A percentile compares a stretch with the other conserved stretches of the same genome.
phyloP scores from a whole-genome alignment of 2,797 vertebrate genomes.

The Galaxias olidus region DNA sequence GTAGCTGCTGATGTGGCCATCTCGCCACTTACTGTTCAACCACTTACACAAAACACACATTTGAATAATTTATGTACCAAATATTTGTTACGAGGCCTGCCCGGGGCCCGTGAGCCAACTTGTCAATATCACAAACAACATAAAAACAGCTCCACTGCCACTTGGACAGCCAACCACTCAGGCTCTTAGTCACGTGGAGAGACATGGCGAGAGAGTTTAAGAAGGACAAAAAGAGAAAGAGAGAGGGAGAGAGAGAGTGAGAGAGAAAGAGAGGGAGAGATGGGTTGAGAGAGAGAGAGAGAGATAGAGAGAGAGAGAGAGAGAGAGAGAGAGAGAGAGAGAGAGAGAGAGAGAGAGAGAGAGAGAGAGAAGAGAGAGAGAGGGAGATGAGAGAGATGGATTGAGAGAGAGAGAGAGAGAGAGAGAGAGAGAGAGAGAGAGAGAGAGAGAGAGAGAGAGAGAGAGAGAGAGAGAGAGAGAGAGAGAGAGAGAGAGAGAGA shows the following conservation, averaged over 20 bases:
- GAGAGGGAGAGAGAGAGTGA: background rate
- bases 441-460: background rate
- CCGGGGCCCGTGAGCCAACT: too few relatives aligned
- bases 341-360: background rate
- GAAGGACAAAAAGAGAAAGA: background rate
- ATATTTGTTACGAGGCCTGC: too few relatives aligned
- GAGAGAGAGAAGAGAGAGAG: background rate
- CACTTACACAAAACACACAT: too few relatives aligned
- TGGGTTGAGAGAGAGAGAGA: background rate
- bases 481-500: background rate
- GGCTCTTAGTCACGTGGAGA: too few relatives aligned
- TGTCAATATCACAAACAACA: too few relatives aligned
- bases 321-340: background rate
- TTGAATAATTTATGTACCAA: too few relatives aligned
- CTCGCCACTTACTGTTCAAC: too few relatives aligned
- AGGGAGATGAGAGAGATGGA: background rate
- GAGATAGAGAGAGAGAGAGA: background rate
- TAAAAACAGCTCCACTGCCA: too few relatives aligned
- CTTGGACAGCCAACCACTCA: too few relatives aligned
- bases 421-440: background rate
- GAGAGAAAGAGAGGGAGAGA: slow-evolving; percentile 13
- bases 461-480: slow-evolving; percentile 6
- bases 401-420: background rate
- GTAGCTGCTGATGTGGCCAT: too few relatives aligned
- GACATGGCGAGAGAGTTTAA: background rate